Conservation (phyloP, 2,797 vertebrate species). For the Corythornis leucogaster region DNA sequence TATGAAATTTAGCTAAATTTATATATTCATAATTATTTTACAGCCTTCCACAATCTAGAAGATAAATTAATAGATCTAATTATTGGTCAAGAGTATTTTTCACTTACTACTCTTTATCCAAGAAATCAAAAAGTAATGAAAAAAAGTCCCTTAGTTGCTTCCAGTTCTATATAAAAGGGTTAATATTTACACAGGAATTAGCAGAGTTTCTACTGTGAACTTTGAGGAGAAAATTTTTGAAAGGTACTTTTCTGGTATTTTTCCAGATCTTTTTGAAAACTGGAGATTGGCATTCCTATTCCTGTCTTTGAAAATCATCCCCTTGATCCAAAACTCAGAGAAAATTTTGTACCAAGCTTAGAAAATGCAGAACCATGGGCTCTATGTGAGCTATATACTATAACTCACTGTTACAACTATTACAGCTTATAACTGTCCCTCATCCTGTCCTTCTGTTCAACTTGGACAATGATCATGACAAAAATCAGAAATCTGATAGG, state of each 20-base stretch:
- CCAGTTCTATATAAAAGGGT: neutral
- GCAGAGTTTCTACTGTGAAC: neutral
- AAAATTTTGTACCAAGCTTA: neutral
- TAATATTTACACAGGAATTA: neutral
- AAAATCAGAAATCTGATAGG: slow-evolving; percentile 34
- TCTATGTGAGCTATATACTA: neutral
- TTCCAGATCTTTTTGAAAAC: neutral
- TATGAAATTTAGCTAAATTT: neutral
- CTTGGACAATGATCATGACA: neutral
- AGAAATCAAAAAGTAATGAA: neutral
- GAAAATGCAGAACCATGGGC: neutral
- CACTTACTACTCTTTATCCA: neutral
- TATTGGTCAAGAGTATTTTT: neutral
- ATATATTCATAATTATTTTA: neutral
- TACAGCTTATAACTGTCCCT: neutral
- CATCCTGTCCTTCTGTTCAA: neutral
- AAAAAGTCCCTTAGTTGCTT: neutral
- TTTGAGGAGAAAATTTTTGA: neutral
- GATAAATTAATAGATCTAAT: neutral
- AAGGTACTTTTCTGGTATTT: neutral
- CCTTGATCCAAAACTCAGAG: neutral
- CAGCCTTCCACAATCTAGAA: neutral
- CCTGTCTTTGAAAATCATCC: neutral
- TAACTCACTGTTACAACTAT: neutral
- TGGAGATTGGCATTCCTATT: neutral